Evolutionary conservation across 2,888 invertebrate species (phyloP), one percentile per base, ranked within the genome.

Genomic region (Standfussiana lucernea): DNA sequence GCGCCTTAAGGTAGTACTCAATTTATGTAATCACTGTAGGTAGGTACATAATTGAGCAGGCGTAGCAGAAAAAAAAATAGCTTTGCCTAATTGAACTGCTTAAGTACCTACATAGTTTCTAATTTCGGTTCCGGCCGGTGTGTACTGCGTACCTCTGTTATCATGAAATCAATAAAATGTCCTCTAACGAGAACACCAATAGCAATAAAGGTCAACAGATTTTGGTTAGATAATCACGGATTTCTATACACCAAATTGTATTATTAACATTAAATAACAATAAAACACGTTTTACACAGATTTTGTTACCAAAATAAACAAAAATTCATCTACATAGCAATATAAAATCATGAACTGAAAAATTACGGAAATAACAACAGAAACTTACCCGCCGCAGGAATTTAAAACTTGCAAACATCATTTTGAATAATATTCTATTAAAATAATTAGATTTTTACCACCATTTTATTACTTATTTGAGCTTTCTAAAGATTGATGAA

Each of bases 311-410:
- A 69, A 69, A 82, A 69, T 35, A 81, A 74, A 74, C 62, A 68
- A 80, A n/a, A 47, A 61, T 4, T 5, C 11, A 66, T 59, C 13
- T 15, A 65, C 13, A n/a, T 56, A 62, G 8, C 24, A 50, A 28
- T 37, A 61, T 15, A 4, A 59, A 56, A 15, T 40, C 1, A 7
- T n/a, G 32, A 28, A 47, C 35, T 40, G 32, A 62, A 50, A 64
- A 47, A 47, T 7, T 67, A 53, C 13, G 42, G 37, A 67, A 67
- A 56, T 50, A 68, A 64, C 56, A 77, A 53, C 11, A n/a, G 75
- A 66, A 70, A 90, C 92, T 91, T 80, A 93, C 92, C 92, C 89
- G 85, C 84, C 87, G 88, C 68, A 89, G 71, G n/a, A 89, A 75
- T 76, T 81, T 90, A 5, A 89, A 72, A 35, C 80, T 77, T 7